Percentiles rank a stretch among this genome's conserved stretches.
phyloP scores from a whole-genome alignment of 2,888 invertebrate species.

The Sturmia bella region DNA sequence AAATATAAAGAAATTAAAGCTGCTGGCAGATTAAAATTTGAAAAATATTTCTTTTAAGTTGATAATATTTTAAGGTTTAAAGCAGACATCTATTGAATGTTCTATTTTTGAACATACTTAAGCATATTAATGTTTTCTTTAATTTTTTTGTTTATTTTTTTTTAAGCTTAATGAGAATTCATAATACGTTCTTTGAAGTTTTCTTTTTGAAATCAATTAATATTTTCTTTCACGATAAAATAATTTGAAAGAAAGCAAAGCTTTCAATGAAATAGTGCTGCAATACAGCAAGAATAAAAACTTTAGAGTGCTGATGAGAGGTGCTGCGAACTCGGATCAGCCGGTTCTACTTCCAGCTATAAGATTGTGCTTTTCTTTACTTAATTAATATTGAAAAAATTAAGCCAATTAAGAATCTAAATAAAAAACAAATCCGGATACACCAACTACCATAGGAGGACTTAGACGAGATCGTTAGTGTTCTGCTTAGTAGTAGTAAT shows the following conservation, averaged over 20 bases:
- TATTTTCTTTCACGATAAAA: background rate
- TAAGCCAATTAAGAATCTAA: no score
- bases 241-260: background rate
- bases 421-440: no score
- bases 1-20: conserved; percentile 31
- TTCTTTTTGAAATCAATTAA: background rate
- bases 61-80: conserved; percentile 36
- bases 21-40: conserved; percentile 47
- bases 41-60: conserved; percentile 41
- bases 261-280: background rate
- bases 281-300: no score
- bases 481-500: no score
- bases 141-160: conserved; percentile 37
- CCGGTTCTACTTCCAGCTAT: no score
- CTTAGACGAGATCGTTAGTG: no score
- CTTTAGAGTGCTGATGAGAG: no score
- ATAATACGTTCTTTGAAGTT: conserved; percentile 62
- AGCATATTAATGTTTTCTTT: conserved; percentile 10
- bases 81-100: conserved; percentile 3
- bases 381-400: no score
- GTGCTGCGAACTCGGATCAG: no score
- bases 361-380: no score
- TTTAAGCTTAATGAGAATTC: conserved; percentile 64
- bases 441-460: no score
- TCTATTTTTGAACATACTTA: conserved; percentile 11